A percentile compares a stretch with the other conserved stretches of the same genome.
phyloP scores from a whole-genome alignment of 2,797 vertebrate genomes.

The Pteropus rufus region DNA sequence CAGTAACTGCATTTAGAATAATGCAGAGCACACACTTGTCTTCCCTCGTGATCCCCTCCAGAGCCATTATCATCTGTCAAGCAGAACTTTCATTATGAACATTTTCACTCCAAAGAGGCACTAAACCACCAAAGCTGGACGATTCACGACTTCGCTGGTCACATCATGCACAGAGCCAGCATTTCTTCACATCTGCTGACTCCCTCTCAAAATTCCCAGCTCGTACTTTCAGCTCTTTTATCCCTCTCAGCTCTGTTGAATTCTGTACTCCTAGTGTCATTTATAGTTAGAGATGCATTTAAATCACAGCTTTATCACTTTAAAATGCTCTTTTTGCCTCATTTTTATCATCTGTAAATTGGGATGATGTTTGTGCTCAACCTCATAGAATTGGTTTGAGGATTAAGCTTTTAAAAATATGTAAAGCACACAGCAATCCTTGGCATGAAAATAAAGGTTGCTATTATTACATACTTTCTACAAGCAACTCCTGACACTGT shows the following conservation, averaged over 20 bases:
- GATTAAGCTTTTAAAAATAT: neutral
- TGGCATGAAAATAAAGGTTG: neutral
- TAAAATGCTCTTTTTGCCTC: neutral
- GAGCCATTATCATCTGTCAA: slow-evolving; percentile 44
- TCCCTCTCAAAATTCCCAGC: neutral
- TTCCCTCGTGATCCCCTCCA: slow-evolving; percentile 51
- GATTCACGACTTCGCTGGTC: neutral
- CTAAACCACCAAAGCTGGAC: slow-evolving; percentile 11
- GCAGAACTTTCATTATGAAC: slow-evolving; percentile 52
- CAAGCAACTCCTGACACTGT: rapidly evolving
- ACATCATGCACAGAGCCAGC: neutral
- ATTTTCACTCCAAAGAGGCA: slow-evolving; percentile 56
- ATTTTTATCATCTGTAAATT: neutral
- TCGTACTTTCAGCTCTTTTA: neutral
- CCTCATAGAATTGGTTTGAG: neutral
- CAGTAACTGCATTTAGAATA: slow-evolving; percentile 17
- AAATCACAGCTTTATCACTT: neutral
- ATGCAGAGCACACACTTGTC: slow-evolving; percentile 25
- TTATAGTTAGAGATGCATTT: neutral
- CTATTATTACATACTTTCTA: neutral
- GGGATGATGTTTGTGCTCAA: neutral
- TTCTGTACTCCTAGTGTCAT: neutral
- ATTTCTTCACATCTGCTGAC: neutral
- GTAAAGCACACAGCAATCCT: neutral
- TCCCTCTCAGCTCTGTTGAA: neutral